phyloP scores from a whole-genome alignment of 2,113 vertebrate genomes.

The Myrmecobius fasciatus region DNA sequence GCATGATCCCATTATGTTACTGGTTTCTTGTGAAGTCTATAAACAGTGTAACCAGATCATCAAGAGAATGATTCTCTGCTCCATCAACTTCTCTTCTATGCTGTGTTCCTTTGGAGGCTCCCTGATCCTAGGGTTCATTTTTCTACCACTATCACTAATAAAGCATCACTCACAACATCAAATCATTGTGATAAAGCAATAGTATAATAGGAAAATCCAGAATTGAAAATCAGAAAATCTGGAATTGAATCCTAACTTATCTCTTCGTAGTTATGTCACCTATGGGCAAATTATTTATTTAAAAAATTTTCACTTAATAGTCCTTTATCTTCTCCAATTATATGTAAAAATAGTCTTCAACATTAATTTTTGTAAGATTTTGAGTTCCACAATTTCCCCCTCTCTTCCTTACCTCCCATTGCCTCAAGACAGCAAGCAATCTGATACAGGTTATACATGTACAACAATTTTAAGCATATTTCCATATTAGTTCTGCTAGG shows the following conservation, averaged over 20 bases:
- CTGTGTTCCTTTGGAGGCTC: neutral
- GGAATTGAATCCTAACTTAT: neutral
- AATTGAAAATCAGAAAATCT: neutral
- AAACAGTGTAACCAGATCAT: neutral
- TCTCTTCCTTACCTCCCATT: too few species aligned
- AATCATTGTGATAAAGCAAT: neutral
- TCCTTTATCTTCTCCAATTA: too few species aligned
- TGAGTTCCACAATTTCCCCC: too few species aligned
- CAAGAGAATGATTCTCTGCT: neutral
- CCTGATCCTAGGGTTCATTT: neutral
- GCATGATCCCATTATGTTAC: neutral
- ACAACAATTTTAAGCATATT: too few species aligned
- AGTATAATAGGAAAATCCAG: neutral
- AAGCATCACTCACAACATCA: neutral
- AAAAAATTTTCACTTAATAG: too few species aligned
- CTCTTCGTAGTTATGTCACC: neutral
- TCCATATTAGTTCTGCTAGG: too few species aligned
- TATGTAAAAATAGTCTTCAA: too few species aligned
- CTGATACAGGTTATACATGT: too few species aligned
- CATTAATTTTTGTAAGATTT: too few species aligned
- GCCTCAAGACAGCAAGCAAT: too few species aligned
- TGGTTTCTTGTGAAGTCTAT: neutral
- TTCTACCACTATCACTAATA: neutral
- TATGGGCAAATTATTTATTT: neutral
- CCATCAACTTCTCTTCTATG: neutral